A percentile compares a stretch with the other conserved stretches of the same genome.
These are phyloP conservation scores for Etheostoma perlongum DNA, from an alignment of 2,797 vertebrate species.

Conservation along the genomic window DNA sequence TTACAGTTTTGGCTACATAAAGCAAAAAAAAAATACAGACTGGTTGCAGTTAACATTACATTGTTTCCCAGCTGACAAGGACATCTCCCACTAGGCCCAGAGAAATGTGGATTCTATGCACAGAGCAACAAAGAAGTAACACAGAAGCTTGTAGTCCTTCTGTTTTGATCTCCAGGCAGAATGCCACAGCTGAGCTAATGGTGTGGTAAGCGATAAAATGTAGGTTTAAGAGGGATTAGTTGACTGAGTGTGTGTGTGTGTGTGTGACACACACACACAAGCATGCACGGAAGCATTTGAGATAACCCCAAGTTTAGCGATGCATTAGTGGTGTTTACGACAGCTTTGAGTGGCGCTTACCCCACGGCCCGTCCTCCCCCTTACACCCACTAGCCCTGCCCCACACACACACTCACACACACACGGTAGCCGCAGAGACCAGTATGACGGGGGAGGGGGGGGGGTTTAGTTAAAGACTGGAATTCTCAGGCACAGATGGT, in stretches of 20 bases:
- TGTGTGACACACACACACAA: conserved; percentile 25
- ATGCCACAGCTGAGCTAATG: conserved; percentile 77
- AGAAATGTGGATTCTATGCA: conserved; percentile 67
- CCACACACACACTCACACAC: conserved; percentile 39
- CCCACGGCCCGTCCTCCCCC: conserved; percentile 6
- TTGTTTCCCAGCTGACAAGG: conserved; percentile 69
- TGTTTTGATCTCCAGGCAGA: conserved; percentile 81
- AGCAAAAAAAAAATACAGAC: conserved; percentile 9
- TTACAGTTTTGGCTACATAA: conserved; percentile 52
- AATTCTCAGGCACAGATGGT: conserved; percentile 75
- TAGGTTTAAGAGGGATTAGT: conserved; percentile 87
- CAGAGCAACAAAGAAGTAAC: conserved; percentile 67
- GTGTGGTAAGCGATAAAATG: conserved; percentile 83
- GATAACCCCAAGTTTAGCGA: conserved; percentile 84
- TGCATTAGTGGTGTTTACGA: conserved; percentile 88
- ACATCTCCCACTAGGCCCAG: conserved; percentile 66
- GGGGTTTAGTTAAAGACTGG: conserved; percentile 66
- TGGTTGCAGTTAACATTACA: conserved; percentile 60
- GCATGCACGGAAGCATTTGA: conserved; percentile 43
- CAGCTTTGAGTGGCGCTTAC: conserved; percentile 84
- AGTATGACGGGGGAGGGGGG: conserved; percentile 29
- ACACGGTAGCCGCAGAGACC: conserved; percentile 40
- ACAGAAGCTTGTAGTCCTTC: conserved; percentile 66
- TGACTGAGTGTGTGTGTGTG: conserved; percentile 42
- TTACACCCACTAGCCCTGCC: neutral